phyloP scores from a whole-genome alignment of 2,797 vertebrate genomes.

The Eremophila alpestris region DNA sequence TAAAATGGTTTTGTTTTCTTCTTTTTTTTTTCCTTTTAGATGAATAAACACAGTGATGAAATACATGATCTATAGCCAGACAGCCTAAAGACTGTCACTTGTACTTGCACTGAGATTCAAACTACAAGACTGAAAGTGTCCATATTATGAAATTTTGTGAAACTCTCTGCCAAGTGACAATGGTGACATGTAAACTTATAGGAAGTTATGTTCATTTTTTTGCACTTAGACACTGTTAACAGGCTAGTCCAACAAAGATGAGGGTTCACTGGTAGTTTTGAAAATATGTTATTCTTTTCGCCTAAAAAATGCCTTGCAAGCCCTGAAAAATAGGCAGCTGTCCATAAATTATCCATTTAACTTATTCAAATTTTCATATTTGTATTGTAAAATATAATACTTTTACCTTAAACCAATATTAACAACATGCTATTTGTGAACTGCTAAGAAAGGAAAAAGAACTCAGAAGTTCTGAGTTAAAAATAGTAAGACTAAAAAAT shows the following conservation, averaged over 20 bases:
- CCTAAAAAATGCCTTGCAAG: not conserved
- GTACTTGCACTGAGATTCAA: not conserved
- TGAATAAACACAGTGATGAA: not conserved
- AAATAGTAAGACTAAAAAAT: conserved; percentile 30
- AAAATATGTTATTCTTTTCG: not conserved
- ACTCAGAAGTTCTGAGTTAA: not conserved
- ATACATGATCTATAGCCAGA: not conserved
- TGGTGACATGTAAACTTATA: not conserved
- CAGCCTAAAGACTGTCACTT: not conserved
- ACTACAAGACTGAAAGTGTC: not conserved
- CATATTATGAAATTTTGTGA: not conserved
- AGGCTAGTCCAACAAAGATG: not conserved
- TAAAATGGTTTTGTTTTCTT: not conserved
- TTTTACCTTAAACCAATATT: not conserved
- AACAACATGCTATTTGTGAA: not conserved
- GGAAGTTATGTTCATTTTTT: not conserved
- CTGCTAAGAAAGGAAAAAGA: not conserved
- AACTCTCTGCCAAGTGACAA: not conserved
- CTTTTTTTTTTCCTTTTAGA: not conserved
- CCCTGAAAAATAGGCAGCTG: not conserved
- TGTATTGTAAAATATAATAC: not conserved
- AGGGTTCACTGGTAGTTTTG: not conserved
- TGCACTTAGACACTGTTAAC: not conserved
- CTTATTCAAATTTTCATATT: not conserved
- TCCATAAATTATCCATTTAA: not conserved